Evolutionary conservation across 2,113 vertebrate species (phyloP), one percentile per base, ranked within the genome.

Genomic region (Ophthalmolycus amberensis): DNA sequence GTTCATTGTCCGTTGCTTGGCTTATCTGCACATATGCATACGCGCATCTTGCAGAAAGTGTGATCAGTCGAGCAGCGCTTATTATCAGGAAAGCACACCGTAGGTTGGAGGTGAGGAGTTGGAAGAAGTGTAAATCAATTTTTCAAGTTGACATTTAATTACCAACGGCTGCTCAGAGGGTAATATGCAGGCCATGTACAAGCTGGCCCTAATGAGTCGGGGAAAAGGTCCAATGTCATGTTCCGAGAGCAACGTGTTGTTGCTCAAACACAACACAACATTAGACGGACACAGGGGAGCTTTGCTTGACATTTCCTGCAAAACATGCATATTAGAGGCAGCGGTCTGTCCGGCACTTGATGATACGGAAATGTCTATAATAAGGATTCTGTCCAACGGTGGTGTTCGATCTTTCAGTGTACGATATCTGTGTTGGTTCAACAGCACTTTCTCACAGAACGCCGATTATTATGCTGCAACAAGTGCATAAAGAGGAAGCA

Each of bases 161-260:
- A 32, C 3, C 32, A 73, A 81, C 80, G 25, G 54, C 63, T 60
- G 69, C 70, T 75, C 18, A 20, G 75, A 78, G 81, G 85, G 82
- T 71, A 68, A 79, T 46, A 25, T 42, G 38, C 40, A 15, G 50
- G 81, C 22, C 44, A 69, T 67, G 69, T 50, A 72, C 27, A 37
- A 16, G 46, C 10, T 46, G 65, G 34, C 71, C 77, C 44, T 71
- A 85, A 84, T 74, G 74, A 82, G 71, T 79, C 44, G 48, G 74
- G 79, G 81, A 84, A 81, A 81, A 58, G 52, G 74, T 89, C 74
- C 32, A 29, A 71, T 59, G 80, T 82, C 71, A 22, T 71, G 70
- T 89, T 76, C 56, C 25, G 29, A 42, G 77, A 81, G 58, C 66
- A 22, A 42, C 32, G 40, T 40, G 66, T 66, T 64, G 25, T 34